Percentiles rank a stretch among this genome's conserved stretches.
These are phyloP conservation scores for Phenacoccus solenopsis DNA, from an alignment of 1,140 invertebrate species.

Conservation along the genomic window DNA sequence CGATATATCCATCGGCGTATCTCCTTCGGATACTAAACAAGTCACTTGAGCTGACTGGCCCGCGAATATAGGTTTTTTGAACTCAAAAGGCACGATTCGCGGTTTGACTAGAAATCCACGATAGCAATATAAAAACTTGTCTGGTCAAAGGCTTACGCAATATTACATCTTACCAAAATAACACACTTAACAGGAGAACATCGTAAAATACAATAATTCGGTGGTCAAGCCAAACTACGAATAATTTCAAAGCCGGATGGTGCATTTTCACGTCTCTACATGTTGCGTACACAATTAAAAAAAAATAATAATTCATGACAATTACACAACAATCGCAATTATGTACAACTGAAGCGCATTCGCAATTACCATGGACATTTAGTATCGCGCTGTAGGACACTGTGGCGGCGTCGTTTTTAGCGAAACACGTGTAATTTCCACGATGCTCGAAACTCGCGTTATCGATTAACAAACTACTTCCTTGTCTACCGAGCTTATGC, in stretches of 20 bases:
- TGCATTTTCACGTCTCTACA: neutral
- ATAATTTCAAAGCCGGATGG: neutral
- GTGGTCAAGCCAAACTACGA: neutral
- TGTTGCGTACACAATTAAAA: neutral
- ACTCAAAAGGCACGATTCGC: conserved; percentile 52
- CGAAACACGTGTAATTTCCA: conserved; percentile 64
- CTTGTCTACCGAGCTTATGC: conserved; percentile 50
- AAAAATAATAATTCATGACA: no score
- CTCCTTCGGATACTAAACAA: conserved; percentile 33
- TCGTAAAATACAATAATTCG: neutral
- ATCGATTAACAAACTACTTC: conserved; percentile 41
- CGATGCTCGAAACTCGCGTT: conserved; percentile 17
- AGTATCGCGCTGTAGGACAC: conserved; percentile 38
- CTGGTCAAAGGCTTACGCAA: neutral
- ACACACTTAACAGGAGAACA: neutral
- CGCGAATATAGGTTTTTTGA: conserved; percentile 35
- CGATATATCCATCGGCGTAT: conserved; percentile 31
- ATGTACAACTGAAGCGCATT: neutral
- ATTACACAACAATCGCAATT: neutral
- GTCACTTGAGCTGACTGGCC: conserved; percentile 36
- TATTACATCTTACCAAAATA: neutral
- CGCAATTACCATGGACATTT: conserved; percentile 20
- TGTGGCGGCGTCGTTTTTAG: conserved; percentile 40
- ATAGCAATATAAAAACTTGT: neutral
- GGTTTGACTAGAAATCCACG: conserved; percentile 40